Evolutionary conservation across 1,140 invertebrate species (phyloP).

Genomic region (Aporrectodea caliginosa): DNA sequence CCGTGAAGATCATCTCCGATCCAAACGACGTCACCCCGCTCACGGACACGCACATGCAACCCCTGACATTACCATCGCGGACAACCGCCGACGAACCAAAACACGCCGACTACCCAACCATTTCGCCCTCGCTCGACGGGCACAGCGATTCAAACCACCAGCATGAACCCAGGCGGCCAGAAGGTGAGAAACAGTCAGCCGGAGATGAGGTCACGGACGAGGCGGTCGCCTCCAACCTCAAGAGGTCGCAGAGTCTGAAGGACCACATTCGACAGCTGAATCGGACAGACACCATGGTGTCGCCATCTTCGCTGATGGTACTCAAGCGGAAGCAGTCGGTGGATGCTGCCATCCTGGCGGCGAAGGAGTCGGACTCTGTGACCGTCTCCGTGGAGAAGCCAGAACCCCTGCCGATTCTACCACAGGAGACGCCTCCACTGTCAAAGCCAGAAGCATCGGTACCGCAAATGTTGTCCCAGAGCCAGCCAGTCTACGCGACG

Average conservation of each 20-base stretch:
- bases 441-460: neutral
- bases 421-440: too few species aligned
- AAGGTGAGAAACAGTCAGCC: neutral
- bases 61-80: neutral
- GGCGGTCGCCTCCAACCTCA: neutral
- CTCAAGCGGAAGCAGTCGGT: slow-evolving; percentile 19
- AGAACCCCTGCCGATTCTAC: too few species aligned
- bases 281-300: neutral
- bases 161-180: neutral
- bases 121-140: neutral
- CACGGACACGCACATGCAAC: neutral
- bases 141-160: neutral
- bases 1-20: neutral
- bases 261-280: neutral
- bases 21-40: neutral
- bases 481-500: neutral
- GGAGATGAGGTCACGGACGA: neutral
- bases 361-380: neutral
- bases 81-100: neutral
- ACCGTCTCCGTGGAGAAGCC: too few species aligned
- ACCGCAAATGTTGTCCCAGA: neutral
- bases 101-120: neutral
- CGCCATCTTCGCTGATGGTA: neutral
- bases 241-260: slow-evolving; percentile 19
- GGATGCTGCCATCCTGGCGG: neutral